A percentile compares a stretch with the other conserved stretches of the same genome.
Evolutionary conservation across 1,140 invertebrate species (phyloP).

Genomic region (Phymastichus coffea): DNA sequence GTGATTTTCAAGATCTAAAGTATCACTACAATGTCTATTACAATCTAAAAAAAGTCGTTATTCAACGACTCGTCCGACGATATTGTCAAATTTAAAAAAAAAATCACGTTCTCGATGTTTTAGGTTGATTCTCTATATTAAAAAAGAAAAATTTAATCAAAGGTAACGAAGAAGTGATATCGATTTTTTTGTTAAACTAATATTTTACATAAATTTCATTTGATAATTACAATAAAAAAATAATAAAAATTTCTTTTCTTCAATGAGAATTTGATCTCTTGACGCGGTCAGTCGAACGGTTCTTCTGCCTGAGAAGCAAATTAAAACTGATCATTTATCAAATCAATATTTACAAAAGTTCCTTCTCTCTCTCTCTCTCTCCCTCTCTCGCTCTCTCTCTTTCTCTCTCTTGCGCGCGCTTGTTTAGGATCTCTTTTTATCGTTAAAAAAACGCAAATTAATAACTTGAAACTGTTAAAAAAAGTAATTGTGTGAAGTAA

Average conservation of each 20-base stretch:
- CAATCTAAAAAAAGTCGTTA: conserved; percentile 2
- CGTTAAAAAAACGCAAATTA: conserved; percentile 9
- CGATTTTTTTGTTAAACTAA: conserved; percentile 1
- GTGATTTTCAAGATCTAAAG: conserved; percentile 24
- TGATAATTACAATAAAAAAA: background rate
- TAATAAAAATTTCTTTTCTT: background rate
- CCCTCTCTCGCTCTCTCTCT: background rate
- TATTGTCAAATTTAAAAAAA: conserved; percentile 7
- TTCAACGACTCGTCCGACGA: background rate
- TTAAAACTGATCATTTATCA: conserved; percentile 33
- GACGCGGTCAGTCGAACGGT: conserved; percentile 14
- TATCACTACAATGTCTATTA: conserved; percentile 25
- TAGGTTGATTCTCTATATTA: too few species aligned
- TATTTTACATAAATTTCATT: conserved; percentile 16
- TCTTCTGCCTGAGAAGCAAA: conserved; percentile 21
- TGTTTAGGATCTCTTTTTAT: conserved; percentile 4
- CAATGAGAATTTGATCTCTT: conserved; percentile 4
- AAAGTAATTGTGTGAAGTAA: too few species aligned
- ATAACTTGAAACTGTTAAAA: conserved; percentile 17
- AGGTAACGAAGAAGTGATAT: conserved; percentile 18
- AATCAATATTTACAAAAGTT: conserved; percentile 24
- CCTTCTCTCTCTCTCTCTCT: background rate
- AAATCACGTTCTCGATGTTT: too few species aligned
- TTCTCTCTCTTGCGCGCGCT: too few species aligned
- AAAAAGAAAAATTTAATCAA: background rate